These are phyloP conservation scores for Rhea americana DNA, from an alignment of 2,113 vertebrate species.

Conservation along the genomic window DNA sequence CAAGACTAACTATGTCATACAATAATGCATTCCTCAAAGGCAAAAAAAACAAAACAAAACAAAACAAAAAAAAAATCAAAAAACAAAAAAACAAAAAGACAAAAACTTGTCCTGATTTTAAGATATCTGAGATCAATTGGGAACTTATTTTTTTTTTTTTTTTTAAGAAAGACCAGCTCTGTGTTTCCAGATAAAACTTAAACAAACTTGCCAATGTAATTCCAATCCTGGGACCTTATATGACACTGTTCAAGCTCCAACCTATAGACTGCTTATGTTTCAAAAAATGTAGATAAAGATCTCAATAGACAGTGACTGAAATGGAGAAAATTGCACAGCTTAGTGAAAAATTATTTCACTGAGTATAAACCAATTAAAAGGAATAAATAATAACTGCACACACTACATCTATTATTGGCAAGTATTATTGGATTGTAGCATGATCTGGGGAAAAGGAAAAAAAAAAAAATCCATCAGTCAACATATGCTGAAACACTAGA, in stretches of 20 bases:
- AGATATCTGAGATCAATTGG: not conserved
- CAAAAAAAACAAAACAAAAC: not conserved
- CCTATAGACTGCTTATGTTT: not conserved
- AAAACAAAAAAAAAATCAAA: too few species aligned
- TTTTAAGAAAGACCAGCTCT: not conserved
- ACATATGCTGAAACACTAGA: not conserved
- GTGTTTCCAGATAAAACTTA: not conserved
- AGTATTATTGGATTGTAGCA: not conserved
- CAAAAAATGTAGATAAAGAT: not conserved
- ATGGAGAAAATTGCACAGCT: not conserved
- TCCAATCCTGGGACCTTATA: not conserved
- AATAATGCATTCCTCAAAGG: not conserved
- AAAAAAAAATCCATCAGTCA: rapidly evolving
- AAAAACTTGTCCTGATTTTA: not conserved
- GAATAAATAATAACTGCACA: not conserved
- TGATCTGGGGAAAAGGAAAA: not conserved
- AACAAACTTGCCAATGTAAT: not conserved
- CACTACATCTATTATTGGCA: not conserved
- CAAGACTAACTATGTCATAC: not conserved
- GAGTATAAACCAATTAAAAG: not conserved
- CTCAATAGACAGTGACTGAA: not conserved
- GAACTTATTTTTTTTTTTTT: not conserved
- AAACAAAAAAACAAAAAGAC: too few species aligned
- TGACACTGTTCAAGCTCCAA: not conserved
- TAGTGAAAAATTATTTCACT: not conserved